These are phyloP conservation scores for Gymnocypris eckloni DNA, from an alignment of 2,797 vertebrate genomes.

Conservation along the genomic window DNA sequence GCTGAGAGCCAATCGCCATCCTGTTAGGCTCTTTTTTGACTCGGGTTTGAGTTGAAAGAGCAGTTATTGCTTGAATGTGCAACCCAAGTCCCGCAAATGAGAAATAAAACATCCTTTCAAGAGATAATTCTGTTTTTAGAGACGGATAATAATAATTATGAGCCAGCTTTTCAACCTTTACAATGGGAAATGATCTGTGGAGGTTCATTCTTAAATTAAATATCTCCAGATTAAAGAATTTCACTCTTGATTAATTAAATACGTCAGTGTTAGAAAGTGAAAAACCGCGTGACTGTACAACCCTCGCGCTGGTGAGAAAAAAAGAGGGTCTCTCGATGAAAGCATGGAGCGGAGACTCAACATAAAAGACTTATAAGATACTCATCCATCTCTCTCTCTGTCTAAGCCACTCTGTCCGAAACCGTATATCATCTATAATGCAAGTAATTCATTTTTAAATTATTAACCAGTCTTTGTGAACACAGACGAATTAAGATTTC, in stretches of 20 bases:
- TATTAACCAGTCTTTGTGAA: slow-evolving; percentile 73
- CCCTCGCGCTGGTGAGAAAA: background rate
- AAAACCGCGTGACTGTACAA: background rate
- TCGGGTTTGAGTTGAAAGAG: background rate
- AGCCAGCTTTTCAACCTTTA: slow-evolving; percentile 26
- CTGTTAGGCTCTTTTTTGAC: background rate
- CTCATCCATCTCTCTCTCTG: slow-evolving; percentile 45
- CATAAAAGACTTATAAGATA: slow-evolving; percentile 29
- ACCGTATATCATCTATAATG: slow-evolving; percentile 74
- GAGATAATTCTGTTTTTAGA: slow-evolving; percentile 31
- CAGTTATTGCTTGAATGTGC: slow-evolving; percentile 1
- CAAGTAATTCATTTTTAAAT: slow-evolving; percentile 68
- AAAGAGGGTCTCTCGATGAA: background rate
- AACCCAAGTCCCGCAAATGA: background rate
- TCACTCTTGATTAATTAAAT: slow-evolving; percentile 25
- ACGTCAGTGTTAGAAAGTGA: slow-evolving; percentile 23
- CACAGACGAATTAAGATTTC: slow-evolving; percentile 65
- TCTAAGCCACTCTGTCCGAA: slow-evolving; percentile 63
- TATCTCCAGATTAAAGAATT: slow-evolving; percentile 27
- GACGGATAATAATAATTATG: slow-evolving; percentile 13
- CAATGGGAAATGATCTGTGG: slow-evolving; percentile 29
- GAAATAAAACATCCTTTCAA: slow-evolving; percentile 31
- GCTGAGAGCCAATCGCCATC: slow-evolving; percentile 6
- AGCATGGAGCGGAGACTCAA: background rate
- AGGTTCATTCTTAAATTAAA: slow-evolving; percentile 35